Evolutionary conservation across 2,888 invertebrate genomes (phyloP).

Genomic region (Dynastes grantii): DNA sequence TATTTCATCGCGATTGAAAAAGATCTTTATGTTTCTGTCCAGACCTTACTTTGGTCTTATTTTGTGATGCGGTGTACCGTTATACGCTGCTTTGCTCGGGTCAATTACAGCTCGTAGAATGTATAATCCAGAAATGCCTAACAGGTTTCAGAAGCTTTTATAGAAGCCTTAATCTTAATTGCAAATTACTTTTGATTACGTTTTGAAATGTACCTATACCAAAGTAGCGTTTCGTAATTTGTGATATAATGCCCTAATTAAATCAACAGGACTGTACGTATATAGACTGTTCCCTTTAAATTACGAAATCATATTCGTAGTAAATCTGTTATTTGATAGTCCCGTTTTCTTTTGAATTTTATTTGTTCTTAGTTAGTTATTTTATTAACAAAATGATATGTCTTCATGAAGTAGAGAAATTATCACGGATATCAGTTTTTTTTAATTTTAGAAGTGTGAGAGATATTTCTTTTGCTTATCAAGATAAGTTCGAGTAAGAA

Average conservation of each 20-base stretch:
- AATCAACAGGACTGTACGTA: not conserved
- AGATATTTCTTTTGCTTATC: too few species aligned
- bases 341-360: too few species aligned
- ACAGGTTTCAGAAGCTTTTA: slow-evolving; percentile 27
- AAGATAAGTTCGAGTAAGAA: too few species aligned
- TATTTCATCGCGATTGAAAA: not conserved
- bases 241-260: slow-evolving; percentile 13
- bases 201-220: not conserved
- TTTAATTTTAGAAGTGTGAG: too few species aligned
- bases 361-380: too few species aligned
- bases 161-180: slow-evolving; percentile 24
- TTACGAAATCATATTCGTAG: not conserved
- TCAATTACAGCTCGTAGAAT: slow-evolving; percentile 26
- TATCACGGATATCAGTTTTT: too few species aligned
- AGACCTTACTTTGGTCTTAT: not conserved
- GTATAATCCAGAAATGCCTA: slow-evolving; percentile 22
- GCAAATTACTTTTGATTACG: slow-evolving; percentile 35
- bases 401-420: too few species aligned
- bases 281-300: not conserved
- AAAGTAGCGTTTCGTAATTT: slow-evolving; percentile 3
- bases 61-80: slow-evolving; percentile 6
- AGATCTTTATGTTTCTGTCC: not conserved
- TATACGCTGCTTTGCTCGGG: slow-evolving; percentile 6
- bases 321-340: too few species aligned
- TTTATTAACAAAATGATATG: too few species aligned